Evolutionary conservation across 2,797 vertebrate species (phyloP).

Genomic region (Darevskia nairensis): DNA sequence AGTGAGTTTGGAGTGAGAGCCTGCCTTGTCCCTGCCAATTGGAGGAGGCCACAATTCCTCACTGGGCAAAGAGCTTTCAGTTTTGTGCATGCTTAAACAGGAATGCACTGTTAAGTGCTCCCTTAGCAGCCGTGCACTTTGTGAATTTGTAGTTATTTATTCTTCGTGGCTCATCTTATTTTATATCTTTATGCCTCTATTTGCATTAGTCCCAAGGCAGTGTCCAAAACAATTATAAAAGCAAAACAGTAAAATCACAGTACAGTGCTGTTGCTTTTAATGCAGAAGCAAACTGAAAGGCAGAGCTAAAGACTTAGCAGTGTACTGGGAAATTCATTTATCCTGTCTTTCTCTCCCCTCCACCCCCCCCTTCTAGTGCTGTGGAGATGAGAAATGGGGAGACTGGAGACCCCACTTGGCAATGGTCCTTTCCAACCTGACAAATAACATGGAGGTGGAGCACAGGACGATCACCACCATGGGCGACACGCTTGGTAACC

Average conservation of each 20-base stretch:
- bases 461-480: slow-evolving; percentile 93
- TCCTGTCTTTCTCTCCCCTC: slow-evolving; percentile 42
- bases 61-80: neutral
- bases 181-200: too few species aligned
- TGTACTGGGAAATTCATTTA: too few species aligned
- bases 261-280: too few species aligned
- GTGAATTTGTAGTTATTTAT: neutral
- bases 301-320: too few species aligned
- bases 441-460: slow-evolving; percentile 89
- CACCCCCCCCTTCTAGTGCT: slow-evolving; percentile 84
- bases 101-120: too few species aligned
- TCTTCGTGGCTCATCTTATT: slow-evolving; percentile 6
- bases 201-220: too few species aligned
- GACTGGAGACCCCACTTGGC: slow-evolving; percentile 98
- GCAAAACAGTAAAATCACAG: too few species aligned
- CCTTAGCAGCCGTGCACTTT: neutral
- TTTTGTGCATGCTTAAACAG: too few species aligned
- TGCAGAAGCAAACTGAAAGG: too few species aligned
- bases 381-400: slow-evolving; percentile 98
- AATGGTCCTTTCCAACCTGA: slow-evolving; percentile 97
- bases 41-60: neutral
- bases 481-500: slow-evolving; percentile 96
- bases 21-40: neutral
- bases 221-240: too few species aligned
- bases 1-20: slow-evolving; percentile 74